Base-by-base conservation (phyloP, 2,888 invertebrate species). In the Gari tellinella region DNA sequence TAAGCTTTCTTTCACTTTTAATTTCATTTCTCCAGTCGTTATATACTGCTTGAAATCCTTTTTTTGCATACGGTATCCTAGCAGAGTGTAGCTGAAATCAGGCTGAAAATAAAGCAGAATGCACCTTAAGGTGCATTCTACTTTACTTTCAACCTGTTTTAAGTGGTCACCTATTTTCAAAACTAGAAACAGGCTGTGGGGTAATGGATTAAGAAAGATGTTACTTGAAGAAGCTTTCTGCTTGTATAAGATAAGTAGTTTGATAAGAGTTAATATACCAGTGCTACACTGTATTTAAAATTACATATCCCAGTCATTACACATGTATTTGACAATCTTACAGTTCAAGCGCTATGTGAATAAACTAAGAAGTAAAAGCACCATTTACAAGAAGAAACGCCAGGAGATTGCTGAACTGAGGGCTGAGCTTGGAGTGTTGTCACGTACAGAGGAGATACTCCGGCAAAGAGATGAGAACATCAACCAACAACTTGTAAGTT, bases 271-370 rank as follows among this genome's bases (percentile, higher is more conserved):
- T 15, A 40, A 8, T 40, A 40, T 40, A 12, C 40, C 14, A 14
- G 15, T 40, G 40, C 40, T 40, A 40, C 8, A 40, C 8, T 40
- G 8, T 8, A 40, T 12, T 12, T 12, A 40, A 14, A 12, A 14
- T 40, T 12, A 12, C 10, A 40, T 40, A 12, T 40, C n/a, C n/a
- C n/a, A n/a, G n/a, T n/a, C n/a, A n/a, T 52, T 26, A n/a, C 19
- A 12, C 19, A 46, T 19, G 31, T 46, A 12, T 15, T 46, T 26
- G 7, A 17, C 43, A 8, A 12, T 48, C 63, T 82, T 90, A 43
- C 84, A 97, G 92, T 94, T 97, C 89, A 96, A 97, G 91, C 94
- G 95, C 82, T 97, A 97, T 91, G 96, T 97, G 17, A 95, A 95
- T 87, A 95, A 95, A 81, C 92, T 97, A 73, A 94, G 97, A 67